Evolutionary conservation across 2,888 invertebrate genomes (phyloP), one percentile per base, ranked within the genome.

Genomic region (Chloromyia formosa): DNA sequence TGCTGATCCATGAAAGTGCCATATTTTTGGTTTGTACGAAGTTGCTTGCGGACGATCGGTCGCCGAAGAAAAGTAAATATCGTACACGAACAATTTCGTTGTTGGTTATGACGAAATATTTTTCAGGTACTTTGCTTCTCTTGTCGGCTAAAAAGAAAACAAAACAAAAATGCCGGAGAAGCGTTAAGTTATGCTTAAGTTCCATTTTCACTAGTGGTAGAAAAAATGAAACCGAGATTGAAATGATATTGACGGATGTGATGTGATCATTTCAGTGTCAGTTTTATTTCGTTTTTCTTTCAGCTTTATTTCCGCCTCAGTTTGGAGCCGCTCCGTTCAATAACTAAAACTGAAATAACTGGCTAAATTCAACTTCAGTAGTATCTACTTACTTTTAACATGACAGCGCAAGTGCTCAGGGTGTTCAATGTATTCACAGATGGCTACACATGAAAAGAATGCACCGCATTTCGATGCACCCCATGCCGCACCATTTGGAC

Each of bases 351-450:
- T n/a, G n/a, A n/a, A n/a, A n/a, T n/a, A n/a, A n/a, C n/a, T n/a
- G n/a, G n/a, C n/a, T n/a, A n/a, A n/a, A n/a, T n/a, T n/a, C n/a
- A n/a, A n/a, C n/a, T n/a, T n/a, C n/a, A n/a, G n/a, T n/a, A n/a
- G n/a, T n/a, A n/a, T n/a, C n/a, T n/a, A 12, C 74, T 62, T 58
- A 80, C 78, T 77, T 49, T 79, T 78, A 80, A 87, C 87, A 78
- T 88, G 88, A 78, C 87, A 88, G 80, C 88, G 87, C 5, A 90
- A 88, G 77, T 88, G 88, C 73, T 89, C 88, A 1, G 90, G 89
- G 81, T 93, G 90, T 83, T 93, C 89, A 62, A 94, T 89, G 72
- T 94, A 89, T 86, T 95, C 93, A 85, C 94, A 93, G 76, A 95
- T 85, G 1, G 94, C 94, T 62, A 95, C 87, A 81, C 93, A 92